phyloP scores from a whole-genome alignment of 2,113 vertebrate species.

The Phrynosoma blainvillii region DNA sequence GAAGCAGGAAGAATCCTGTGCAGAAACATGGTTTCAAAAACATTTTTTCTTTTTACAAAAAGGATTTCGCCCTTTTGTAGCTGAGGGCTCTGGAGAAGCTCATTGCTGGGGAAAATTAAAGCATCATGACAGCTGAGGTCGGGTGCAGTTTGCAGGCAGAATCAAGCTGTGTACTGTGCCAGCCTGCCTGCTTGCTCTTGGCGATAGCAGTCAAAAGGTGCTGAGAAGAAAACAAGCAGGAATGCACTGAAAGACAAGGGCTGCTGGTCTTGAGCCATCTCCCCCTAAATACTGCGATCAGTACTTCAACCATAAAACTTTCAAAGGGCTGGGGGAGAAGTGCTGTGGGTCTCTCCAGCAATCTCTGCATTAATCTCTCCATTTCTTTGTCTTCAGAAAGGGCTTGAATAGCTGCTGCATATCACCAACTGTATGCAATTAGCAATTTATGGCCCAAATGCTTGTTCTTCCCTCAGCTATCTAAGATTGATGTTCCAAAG shows the following conservation, averaged over 20 bases:
- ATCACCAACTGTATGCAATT: background rate
- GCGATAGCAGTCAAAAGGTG: background rate
- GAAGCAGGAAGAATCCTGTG: background rate
- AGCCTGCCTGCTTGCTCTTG: background rate
- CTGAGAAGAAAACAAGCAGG: constrained; percentile 46
- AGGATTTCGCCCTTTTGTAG: background rate
- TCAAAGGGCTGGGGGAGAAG: background rate
- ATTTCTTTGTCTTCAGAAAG: background rate
- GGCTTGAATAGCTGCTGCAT: background rate
- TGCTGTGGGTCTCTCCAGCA: background rate
- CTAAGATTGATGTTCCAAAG: background rate
- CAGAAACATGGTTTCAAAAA: background rate
- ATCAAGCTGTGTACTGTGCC: background rate
- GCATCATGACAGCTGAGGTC: constrained; percentile 14
- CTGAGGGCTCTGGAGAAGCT: constrained; percentile 9
- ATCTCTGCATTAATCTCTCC: background rate
- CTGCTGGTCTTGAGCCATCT: too few relatives aligned
- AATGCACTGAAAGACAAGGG: background rate
- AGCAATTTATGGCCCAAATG: background rate
- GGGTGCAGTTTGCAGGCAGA: constrained; percentile 16
- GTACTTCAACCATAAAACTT: background rate
- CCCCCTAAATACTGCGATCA: background rate
- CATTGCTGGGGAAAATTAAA: constrained; percentile 17
- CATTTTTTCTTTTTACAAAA: too few relatives aligned
- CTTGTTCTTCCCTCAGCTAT: background rate